phyloP scores from a whole-genome alignment of 2,888 invertebrate species.

The Gibbula magus region DNA sequence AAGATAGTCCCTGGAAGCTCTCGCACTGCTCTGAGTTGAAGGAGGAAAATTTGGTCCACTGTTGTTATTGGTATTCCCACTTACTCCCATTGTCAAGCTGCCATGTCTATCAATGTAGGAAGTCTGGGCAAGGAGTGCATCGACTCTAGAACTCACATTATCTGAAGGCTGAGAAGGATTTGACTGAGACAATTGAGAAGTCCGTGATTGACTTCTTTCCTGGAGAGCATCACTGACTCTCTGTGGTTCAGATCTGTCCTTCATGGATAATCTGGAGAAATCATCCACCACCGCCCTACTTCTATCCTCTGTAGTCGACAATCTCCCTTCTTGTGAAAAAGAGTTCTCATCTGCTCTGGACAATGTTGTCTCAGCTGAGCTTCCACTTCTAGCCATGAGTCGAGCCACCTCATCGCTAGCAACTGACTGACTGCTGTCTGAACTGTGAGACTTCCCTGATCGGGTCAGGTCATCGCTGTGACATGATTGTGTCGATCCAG shows the following conservation, averaged over 20 bases:
- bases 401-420: slow-evolving; percentile 1
- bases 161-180: no score
- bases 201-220: no score
- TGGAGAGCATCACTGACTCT: no score
- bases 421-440: background rate
- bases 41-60: background rate
- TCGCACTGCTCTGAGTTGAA: background rate
- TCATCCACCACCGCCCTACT: no score
- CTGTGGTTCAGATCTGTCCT: no score
- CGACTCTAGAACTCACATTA: background rate
- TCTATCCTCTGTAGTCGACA: no score
- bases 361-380: background rate
- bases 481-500: background rate
- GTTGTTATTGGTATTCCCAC: no score
- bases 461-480: background rate
- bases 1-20: background rate
- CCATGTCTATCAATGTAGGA: background rate
- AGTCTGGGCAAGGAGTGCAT: background rate
- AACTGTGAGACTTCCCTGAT: background rate
- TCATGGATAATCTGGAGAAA: no score
- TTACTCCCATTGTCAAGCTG: no score
- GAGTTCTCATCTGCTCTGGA: background rate
- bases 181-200: no score
- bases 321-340: no score
- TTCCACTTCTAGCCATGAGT: slow-evolving; percentile 7